Percentiles rank a stretch among this genome's conserved stretches.
Conservation (phyloP, 2,113 vertebrate genomes). For the Edolisoma coerulescens region DNA sequence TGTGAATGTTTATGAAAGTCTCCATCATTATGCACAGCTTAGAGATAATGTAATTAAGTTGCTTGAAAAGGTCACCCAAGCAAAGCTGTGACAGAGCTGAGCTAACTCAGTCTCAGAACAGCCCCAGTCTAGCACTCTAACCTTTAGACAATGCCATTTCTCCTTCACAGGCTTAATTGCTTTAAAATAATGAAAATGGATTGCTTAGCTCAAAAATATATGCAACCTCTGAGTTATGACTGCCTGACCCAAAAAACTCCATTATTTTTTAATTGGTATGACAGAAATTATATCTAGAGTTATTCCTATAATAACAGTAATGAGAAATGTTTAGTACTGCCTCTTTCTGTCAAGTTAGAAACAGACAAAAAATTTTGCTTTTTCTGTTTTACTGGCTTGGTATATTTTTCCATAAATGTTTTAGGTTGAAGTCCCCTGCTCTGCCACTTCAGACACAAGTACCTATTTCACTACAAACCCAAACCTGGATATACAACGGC, state of each 20-base stretch:
- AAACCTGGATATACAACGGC: neutral
- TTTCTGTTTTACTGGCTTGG: neutral
- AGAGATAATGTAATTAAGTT: neutral
- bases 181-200: neutral
- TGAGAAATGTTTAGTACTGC: neutral
- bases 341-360: neutral
- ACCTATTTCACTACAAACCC: neutral
- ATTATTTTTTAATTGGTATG: neutral
- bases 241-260: neutral
- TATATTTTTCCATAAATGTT: neutral
- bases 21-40: neutral
- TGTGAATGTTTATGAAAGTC: neutral
- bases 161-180: neutral
- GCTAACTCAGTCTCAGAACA: neutral
- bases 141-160: neutral
- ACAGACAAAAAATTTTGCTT: neutral
- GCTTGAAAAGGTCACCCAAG: neutral
- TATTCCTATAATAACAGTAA: neutral
- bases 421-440: neutral
- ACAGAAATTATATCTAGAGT: neutral
- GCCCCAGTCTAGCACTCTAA: neutral
- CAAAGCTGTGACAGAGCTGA: neutral
- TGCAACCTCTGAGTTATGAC: neutral
- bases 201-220: neutral
- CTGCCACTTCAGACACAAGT: neutral